A percentile compares a stretch with the other conserved stretches of the same genome.
Conservation (phyloP, 2,797 vertebrate species). For the Cheracebus regulus region DNA sequence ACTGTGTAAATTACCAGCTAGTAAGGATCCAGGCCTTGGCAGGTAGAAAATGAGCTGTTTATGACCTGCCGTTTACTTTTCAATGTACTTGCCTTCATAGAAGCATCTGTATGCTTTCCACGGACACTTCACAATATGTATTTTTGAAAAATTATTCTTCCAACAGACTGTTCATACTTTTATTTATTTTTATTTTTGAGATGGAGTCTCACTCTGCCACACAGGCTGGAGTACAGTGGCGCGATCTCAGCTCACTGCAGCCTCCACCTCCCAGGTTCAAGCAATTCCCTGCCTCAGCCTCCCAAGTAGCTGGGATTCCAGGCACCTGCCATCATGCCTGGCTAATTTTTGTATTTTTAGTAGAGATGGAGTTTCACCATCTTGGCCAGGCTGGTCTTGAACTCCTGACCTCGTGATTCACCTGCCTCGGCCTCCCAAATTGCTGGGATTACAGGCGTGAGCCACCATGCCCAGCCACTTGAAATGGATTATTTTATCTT, state of each 20-base stretch:
- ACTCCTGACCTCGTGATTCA: background rate
- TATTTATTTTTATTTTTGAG: background rate
- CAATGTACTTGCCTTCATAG: constrained; percentile 8
- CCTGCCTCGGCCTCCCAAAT: background rate
- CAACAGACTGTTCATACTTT: background rate
- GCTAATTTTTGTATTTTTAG: background rate
- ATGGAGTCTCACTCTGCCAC: background rate
- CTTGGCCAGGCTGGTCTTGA: background rate
- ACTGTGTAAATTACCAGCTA: constrained; percentile 58
- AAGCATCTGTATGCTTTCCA: constrained; percentile 14
- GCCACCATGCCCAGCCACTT: background rate
- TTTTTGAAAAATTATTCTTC: constrained; percentile 55
- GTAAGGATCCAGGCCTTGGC: constrained; percentile 38
- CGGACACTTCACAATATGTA: background rate
- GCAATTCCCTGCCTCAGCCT: background rate
- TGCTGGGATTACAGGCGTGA: background rate
- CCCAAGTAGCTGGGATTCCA: background rate
- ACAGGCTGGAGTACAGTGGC: background rate
- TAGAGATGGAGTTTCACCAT: background rate
- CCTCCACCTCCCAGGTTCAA: background rate
- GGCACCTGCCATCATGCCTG: background rate
- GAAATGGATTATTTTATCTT: constrained; percentile 38
- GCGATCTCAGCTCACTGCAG: background rate
- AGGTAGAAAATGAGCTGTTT: constrained; percentile 53
- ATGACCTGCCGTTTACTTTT: constrained; percentile 32